These are phyloP conservation scores for chimpanzee (Pan troglodytes) DNA, from an alignment of 2,113 vertebrate species.

Conservation along the genomic window NHGRI_mPanTro3-v2.1_pri NC_072421.2:144730001-144730500, in stretches of 20 bases:
- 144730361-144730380: not conserved
- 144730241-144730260: not conserved
- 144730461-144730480: not conserved
- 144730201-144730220: not conserved
- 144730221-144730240: not conserved
- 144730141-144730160: not conserved
- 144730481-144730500: not conserved
- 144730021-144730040: not conserved
- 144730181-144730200: not conserved
- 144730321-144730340: not conserved
- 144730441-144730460: constrained; percentile 14
- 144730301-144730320: not conserved
- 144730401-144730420: constrained; percentile 5
- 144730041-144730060: not conserved
- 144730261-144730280: not conserved
- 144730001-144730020: not conserved
- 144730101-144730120: not conserved
- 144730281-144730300: not conserved
- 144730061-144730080: not conserved
- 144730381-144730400: constrained; percentile 52
- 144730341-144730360: constrained; percentile 2
- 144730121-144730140: not conserved
- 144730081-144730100: not conserved
- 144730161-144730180: not conserved
- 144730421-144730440: not conserved